phyloP scores from a whole-genome alignment of 2,113 vertebrate species.

The Melanerpes aurifrons region DNA sequence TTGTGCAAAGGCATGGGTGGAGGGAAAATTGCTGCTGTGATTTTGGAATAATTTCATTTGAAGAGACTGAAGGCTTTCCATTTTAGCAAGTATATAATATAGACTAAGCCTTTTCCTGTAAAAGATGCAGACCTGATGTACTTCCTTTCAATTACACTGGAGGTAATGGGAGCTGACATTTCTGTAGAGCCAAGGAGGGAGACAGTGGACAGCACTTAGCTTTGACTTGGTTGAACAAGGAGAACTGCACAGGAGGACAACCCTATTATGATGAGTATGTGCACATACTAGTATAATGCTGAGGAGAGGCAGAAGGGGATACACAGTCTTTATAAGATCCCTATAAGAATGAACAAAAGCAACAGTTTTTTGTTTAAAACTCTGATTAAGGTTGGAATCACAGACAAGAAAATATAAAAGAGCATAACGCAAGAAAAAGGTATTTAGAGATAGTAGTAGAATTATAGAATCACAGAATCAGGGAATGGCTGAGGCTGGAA shows the following conservation, averaged over 20 bases:
- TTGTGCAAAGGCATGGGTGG: conserved; percentile 35
- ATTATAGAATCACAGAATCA: not conserved
- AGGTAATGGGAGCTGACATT: not conserved
- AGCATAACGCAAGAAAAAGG: not conserved
- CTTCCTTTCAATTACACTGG: not conserved
- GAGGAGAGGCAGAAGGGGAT: not conserved
- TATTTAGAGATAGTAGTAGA: not conserved
- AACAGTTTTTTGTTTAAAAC: not conserved
- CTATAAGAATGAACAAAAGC: not conserved
- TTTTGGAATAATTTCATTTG: conserved; percentile 46
- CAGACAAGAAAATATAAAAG: not conserved
- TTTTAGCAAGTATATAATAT: conserved; percentile 5
- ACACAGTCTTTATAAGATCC: not conserved
- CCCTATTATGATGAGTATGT: not conserved
- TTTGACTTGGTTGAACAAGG: not conserved
- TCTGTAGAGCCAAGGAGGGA: not conserved
- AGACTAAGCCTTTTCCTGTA: not conserved
- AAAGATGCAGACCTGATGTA: not conserved
- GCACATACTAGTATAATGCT: not conserved
- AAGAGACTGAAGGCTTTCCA: not conserved
- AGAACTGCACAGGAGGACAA: not conserved
- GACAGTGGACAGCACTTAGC: rapidly evolving
- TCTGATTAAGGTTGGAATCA: not conserved
- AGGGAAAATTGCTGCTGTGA: conserved; percentile 39
- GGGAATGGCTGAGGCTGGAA: too few species aligned